phyloP scores from a whole-genome alignment of 2,888 invertebrate species.

The Drosophila siamana region DNA sequence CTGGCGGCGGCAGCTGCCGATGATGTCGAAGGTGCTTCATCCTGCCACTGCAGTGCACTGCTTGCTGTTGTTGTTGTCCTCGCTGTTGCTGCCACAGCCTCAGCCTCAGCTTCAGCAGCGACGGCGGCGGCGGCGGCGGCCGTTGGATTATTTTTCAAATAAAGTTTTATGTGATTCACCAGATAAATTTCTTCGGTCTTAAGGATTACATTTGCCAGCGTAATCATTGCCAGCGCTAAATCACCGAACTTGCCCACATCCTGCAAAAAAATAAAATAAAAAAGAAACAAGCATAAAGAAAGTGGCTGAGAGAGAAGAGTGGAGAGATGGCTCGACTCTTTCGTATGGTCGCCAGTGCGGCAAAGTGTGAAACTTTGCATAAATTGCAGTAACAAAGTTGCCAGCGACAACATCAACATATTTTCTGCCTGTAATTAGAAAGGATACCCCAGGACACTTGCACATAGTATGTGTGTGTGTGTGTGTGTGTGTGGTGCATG shows the following conservation, averaged over 20 bases:
- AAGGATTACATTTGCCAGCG: constrained; percentile 85
- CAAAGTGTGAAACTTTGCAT: constrained; percentile 76
- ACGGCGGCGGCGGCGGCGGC: constrained; percentile 46
- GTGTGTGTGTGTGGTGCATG: constrained; percentile 25
- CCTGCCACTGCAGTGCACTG: constrained; percentile 52
- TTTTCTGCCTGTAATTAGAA: constrained; percentile 74
- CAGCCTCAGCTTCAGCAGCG: constrained; percentile 4
- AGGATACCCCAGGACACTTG: constrained; percentile 35
- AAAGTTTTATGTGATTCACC: constrained; percentile 85
- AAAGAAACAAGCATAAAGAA: constrained; percentile 13
- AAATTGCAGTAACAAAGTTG: constrained; percentile 72
- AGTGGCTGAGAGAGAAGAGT: neutral
- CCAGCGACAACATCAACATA: constrained; percentile 71
- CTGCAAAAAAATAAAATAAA: too few species aligned
- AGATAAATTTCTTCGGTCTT: constrained; percentile 86
- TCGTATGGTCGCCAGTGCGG: constrained; percentile 59
- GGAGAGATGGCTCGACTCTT: constrained; percentile 11
- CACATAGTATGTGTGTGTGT: constrained; percentile 15
- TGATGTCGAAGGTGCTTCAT: constrained; percentile 81
- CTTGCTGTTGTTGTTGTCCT: constrained; percentile 19
- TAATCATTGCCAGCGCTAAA: constrained; percentile 85
- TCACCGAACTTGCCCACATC: constrained; percentile 84
- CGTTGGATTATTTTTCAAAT: constrained; percentile 84
- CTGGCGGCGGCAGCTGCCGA: constrained; percentile 59
- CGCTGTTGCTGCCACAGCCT: constrained; percentile 2